Evolutionary conservation across 1,140 invertebrate genomes (phyloP).

Genomic region (Drosophila dunni): DNA sequence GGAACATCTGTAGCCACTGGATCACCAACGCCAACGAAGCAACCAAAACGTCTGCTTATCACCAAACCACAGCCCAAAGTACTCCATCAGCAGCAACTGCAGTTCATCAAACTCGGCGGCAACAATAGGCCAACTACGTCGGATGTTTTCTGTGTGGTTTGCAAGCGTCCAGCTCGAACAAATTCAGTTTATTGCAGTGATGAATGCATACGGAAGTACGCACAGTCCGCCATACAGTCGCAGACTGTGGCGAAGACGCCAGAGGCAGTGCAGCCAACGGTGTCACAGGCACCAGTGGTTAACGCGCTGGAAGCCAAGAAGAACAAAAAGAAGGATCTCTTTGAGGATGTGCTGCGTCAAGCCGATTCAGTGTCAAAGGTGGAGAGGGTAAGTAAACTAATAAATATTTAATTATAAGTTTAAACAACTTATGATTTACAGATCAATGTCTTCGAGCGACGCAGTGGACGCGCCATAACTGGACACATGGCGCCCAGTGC

Average conservation of each 20-base stretch:
- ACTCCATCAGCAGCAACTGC: slow-evolving; percentile 57
- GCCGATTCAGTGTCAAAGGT: slow-evolving; percentile 78
- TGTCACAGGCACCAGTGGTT: slow-evolving; percentile 9
- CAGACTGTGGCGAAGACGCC: slow-evolving; percentile 33
- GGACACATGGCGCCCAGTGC: slow-evolving; percentile 92
- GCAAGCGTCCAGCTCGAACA: slow-evolving; percentile 89
- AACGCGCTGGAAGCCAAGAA: slow-evolving; percentile 55
- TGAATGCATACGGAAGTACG: slow-evolving; percentile 93
- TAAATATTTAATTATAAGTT: neutral
- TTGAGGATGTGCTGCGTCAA: slow-evolving; percentile 71
- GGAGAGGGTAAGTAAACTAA: slow-evolving; percentile 85
- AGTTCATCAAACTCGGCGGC: slow-evolving; percentile 59
- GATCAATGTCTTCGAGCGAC: slow-evolving; percentile 92
- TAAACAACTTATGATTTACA: slow-evolving; percentile 52
- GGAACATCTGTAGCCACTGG: neutral
- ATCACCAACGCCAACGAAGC: slow-evolving; percentile 17
- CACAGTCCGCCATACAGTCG: slow-evolving; percentile 88
- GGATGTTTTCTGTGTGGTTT: slow-evolving; percentile 87
- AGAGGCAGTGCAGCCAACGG: slow-evolving; percentile 31
- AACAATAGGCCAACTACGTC: slow-evolving; percentile 9
- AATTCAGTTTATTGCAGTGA: slow-evolving; percentile 95
- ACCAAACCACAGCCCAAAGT: slow-evolving; percentile 28
- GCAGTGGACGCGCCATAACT: slow-evolving; percentile 90
- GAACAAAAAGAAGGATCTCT: slow-evolving; percentile 77
- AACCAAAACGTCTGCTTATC: slow-evolving; percentile 15